A percentile compares a stretch with the other conserved stretches of the same genome.
These are phyloP conservation scores for Volucella inflata DNA, from an alignment of 2,888 invertebrate genomes.

Conservation along the genomic window DNA sequence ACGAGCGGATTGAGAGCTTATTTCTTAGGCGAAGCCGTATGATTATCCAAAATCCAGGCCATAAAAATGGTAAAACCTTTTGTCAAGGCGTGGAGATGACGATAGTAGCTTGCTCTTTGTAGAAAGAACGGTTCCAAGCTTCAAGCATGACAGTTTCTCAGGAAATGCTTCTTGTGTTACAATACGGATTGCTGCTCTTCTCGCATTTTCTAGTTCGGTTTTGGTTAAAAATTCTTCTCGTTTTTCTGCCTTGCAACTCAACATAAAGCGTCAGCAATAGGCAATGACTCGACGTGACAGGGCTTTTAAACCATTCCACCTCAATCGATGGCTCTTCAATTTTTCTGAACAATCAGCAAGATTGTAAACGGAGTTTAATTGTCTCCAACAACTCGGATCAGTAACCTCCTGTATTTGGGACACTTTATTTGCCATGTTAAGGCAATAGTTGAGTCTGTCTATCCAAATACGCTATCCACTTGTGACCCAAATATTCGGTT, in stretches of 20 bases:
- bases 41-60: too few species aligned
- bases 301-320: constrained; percentile 56
- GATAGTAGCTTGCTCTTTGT: too few species aligned
- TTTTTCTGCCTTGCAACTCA: neutral
- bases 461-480: neutral
- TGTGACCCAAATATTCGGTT: neutral
- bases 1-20: too few species aligned
- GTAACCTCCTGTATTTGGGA: constrained; percentile 16
- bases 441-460: constrained; percentile 22
- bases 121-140: too few species aligned
- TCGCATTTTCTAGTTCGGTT: neutral
- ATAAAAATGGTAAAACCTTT: too few species aligned
- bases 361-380: constrained; percentile 47
- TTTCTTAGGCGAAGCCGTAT: too few species aligned
- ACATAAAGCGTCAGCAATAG: constrained; percentile 4
- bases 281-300: neutral
- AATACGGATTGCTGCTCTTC: constrained; percentile 7
- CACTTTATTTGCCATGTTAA: constrained; percentile 24
- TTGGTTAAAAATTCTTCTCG: neutral
- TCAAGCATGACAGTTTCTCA: constrained; percentile 8
- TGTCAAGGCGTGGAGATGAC: too few species aligned
- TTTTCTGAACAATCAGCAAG: constrained; percentile 68
- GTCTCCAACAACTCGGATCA: constrained; percentile 2
- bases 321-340: constrained; percentile 47
- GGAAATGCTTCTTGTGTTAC: neutral